phyloP scores from a whole-genome alignment of 2,797 vertebrate genomes.

The Anas bernieri region DNA sequence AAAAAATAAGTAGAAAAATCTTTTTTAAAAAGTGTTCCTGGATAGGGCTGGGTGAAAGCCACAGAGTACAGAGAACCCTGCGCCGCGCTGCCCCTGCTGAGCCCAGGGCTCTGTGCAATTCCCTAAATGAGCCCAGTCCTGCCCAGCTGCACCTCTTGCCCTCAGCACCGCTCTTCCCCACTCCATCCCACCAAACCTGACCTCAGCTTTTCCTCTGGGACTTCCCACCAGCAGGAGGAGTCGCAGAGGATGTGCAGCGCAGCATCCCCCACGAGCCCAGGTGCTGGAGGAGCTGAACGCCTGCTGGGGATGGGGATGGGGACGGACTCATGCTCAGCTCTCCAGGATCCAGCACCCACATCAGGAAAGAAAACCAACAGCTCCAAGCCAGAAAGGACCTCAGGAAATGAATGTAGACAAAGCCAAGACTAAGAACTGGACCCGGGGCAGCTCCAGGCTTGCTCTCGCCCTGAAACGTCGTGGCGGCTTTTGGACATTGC shows the following conservation, averaged over 20 bases:
- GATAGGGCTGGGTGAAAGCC: neutral
- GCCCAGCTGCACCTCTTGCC: neutral
- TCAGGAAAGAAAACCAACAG: neutral
- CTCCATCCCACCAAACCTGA: neutral
- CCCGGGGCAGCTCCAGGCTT: neutral
- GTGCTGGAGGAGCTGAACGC: neutral
- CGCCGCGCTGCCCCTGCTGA: too few relatives aligned
- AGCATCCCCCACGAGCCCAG: neutral
- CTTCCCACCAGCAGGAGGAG: neutral
- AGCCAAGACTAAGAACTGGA: neutral
- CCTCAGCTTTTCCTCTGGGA: neutral
- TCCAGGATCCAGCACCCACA: neutral
- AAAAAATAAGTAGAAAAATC: neutral
- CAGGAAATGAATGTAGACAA: constrained; percentile 26
- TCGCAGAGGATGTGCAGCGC: neutral
- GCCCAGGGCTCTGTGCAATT: neutral
- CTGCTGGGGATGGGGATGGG: neutral
- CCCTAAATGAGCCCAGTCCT: neutral
- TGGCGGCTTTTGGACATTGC: neutral
- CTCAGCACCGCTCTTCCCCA: neutral
- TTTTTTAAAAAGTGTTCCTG: neutral
- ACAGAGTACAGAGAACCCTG: neutral
- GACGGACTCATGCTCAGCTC: accelerated
- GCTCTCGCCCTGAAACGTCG: neutral
- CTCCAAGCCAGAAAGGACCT: neutral